Conservation (phyloP, 2,888 invertebrate genomes). For the Amphipyra berbera region DNA sequence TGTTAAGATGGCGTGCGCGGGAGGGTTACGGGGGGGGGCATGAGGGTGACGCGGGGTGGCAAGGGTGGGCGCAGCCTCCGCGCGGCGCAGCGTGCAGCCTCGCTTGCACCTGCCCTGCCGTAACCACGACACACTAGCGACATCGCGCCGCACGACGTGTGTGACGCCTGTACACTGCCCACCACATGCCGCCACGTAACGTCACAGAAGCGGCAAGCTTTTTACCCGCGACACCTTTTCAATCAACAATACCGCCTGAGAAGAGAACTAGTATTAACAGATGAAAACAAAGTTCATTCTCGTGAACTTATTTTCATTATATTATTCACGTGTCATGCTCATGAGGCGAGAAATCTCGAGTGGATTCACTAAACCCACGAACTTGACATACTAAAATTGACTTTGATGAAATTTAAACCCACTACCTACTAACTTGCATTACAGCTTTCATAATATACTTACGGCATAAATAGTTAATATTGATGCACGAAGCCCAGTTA, state of each 20-base stretch:
- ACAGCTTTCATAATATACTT: constrained; percentile 23
- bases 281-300: neutral
- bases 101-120: constrained; percentile 86
- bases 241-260: constrained; percentile 43
- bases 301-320: neutral
- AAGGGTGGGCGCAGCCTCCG: constrained; percentile 83
- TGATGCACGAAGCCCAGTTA: constrained; percentile 31
- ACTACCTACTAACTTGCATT: neutral
- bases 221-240: constrained; percentile 25
- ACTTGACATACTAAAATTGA: neutral
- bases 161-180: constrained; percentile 54
- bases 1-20: constrained; percentile 89
- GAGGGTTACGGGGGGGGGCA: constrained; percentile 70
- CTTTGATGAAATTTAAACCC: constrained; percentile 7
- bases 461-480: constrained; percentile 35
- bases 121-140: constrained; percentile 80
- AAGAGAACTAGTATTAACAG: constrained; percentile 37
- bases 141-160: constrained; percentile 65
- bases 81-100: constrained; percentile 85
- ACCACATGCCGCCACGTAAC: constrained; percentile 37
- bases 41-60: constrained; percentile 72
- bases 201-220: constrained; percentile 18
- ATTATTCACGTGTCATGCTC: neutral
- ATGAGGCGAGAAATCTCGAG: too few relatives aligned
- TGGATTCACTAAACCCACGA: too few relatives aligned